phyloP scores from a whole-genome alignment of 1,140 invertebrate species.

The Eulimnadia texana region DNA sequence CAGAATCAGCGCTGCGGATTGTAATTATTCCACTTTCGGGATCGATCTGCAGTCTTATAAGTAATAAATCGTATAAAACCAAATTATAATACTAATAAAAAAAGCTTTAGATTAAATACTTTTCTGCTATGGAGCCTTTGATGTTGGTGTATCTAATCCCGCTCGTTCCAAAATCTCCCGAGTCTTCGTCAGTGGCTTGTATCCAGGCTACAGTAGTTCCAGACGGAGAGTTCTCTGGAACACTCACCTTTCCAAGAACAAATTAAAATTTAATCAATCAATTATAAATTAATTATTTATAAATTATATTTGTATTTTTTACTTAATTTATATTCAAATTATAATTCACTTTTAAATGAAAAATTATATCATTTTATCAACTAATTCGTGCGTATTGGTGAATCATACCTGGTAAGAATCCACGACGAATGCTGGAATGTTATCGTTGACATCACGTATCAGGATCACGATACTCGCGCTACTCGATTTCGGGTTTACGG shows the following conservation, averaged over 20 bases:
- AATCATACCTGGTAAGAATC: slow-evolving; percentile 10
- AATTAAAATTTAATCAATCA: neutral
- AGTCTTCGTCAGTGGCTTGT: slow-evolving; percentile 67
- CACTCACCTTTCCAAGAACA: slow-evolving; percentile 21
- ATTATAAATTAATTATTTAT: neutral
- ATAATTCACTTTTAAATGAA: no score
- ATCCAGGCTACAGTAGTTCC: slow-evolving; percentile 70
- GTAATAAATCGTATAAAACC: no score
- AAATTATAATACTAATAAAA: no score
- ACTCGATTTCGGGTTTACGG: slow-evolving; percentile 53
- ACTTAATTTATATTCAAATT: no score
- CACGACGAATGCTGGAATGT: slow-evolving; percentile 64
- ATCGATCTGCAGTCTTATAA: slow-evolving; percentile 66
- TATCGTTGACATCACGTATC: slow-evolving; percentile 85
- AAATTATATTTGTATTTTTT: no score
- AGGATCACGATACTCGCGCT: slow-evolving; percentile 68
- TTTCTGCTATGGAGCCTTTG: slow-evolving; percentile 63
- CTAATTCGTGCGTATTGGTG: no score
- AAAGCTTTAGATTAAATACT: no score
- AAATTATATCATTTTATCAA: no score
- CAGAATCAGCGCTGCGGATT: slow-evolving; percentile 50
- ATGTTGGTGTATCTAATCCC: slow-evolving; percentile 77
- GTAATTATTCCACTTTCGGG: slow-evolving; percentile 64
- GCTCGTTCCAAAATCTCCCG: slow-evolving; percentile 64
- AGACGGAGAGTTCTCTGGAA: slow-evolving; percentile 60